Percentiles rank a stretch among this genome's conserved stretches.
Evolutionary conservation across 2,888 invertebrate genomes (phyloP).

Genomic region (Aphodius granarius): DNA sequence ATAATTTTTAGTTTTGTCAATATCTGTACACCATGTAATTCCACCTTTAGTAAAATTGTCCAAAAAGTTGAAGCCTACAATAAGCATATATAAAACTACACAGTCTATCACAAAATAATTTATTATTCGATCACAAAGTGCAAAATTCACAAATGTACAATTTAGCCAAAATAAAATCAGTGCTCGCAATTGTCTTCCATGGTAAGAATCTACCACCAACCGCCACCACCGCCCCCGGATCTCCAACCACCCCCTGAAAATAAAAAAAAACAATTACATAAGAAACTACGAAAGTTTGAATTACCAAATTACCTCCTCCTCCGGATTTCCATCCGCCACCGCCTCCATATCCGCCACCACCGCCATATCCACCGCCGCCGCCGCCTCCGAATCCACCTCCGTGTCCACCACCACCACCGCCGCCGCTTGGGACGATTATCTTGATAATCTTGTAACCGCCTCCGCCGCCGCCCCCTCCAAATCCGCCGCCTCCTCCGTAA

Average conservation of each 20-base stretch:
- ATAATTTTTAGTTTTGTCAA: too few relatives aligned
- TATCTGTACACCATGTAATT: too few relatives aligned
- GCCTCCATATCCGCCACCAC: slow-evolving; percentile 18
- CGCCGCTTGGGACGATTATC: slow-evolving; percentile 17
- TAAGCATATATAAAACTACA: not conserved
- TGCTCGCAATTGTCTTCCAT: not conserved
- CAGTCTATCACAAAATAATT: not conserved
- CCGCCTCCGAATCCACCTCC: slow-evolving; percentile 21
- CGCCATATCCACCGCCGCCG: slow-evolving; percentile 12
- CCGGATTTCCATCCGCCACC: slow-evolving; percentile 27
- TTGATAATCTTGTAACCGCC: slow-evolving; percentile 18
- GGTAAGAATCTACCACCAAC: slow-evolving; percentile 4
- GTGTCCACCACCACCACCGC: slow-evolving; percentile 22
- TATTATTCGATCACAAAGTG: not conserved
- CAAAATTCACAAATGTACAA: not conserved
- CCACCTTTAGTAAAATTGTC: too few relatives aligned
- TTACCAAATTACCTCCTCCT: slow-evolving; percentile 3
- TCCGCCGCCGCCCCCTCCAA: slow-evolving; percentile 4
- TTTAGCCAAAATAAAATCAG: not conserved
- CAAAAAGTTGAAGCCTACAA: too few relatives aligned
- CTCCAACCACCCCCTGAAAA: slow-evolving; percentile 8
- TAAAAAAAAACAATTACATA: not conserved
- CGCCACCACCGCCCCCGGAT: slow-evolving; percentile 13
- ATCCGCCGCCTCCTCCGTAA: slow-evolving; percentile 7
- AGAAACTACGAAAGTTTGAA: not conserved